These are phyloP conservation scores for Solenodon paradoxus DNA, from an alignment of 2,113 vertebrate species.

Conservation along the genomic window DNA sequence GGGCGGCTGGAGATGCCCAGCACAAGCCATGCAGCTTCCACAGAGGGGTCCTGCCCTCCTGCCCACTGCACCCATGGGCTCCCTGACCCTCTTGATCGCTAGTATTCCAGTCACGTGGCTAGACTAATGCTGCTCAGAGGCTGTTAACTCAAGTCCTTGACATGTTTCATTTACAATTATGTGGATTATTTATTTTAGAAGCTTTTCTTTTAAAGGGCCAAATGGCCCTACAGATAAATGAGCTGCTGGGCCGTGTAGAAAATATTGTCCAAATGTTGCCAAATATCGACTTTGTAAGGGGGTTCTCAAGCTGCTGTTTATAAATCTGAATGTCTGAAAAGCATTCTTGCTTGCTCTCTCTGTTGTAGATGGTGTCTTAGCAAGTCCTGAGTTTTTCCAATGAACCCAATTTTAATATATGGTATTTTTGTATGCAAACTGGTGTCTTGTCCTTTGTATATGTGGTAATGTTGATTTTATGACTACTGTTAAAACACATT, in stretches of 20 bases:
- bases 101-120: slow-evolving; percentile 60
- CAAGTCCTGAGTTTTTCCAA: slow-evolving; percentile 63
- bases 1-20: neutral
- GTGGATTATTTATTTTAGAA: slow-evolving; percentile 63
- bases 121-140: slow-evolving; percentile 54
- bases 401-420: slow-evolving; percentile 66
- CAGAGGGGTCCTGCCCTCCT: neutral
- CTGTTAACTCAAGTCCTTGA: slow-evolving; percentile 61
- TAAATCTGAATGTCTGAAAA: slow-evolving; percentile 79
- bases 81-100: slow-evolving; percentile 38
- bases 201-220: slow-evolving; percentile 62
- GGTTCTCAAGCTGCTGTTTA: slow-evolving; percentile 77
- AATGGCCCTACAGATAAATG: slow-evolving; percentile 53
- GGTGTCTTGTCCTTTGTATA: slow-evolving; percentile 77
- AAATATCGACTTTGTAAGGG: slow-evolving; percentile 79
- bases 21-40: neutral
- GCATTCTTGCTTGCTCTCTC: slow-evolving; percentile 74
- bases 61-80: neutral
- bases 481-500: slow-evolving; percentile 79
- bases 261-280: slow-evolving; percentile 74
- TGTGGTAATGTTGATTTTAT: slow-evolving; percentile 77
- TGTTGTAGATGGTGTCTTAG: slow-evolving; percentile 71
- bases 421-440: slow-evolving; percentile 77
- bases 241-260: slow-evolving; percentile 60
- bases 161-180: slow-evolving; percentile 65